Percentiles rank a stretch among this genome's conserved stretches.
Evolutionary conservation across 2,888 invertebrate genomes (phyloP).

Genomic region (Tenthredo distinguenda): DNA sequence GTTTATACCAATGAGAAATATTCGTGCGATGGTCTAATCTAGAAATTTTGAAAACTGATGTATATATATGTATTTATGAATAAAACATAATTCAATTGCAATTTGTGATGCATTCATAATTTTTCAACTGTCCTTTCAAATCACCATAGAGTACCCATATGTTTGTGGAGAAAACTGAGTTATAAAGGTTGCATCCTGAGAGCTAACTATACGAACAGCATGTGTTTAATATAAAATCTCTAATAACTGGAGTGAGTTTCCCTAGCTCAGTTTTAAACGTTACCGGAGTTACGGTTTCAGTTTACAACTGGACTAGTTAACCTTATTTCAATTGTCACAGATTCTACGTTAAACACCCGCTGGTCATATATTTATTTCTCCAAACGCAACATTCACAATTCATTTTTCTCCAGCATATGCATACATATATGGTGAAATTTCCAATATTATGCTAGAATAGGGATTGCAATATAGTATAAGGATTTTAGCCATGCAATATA

Average conservation of each 20-base stretch:
- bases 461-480: neutral
- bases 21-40: neutral
- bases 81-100: neutral
- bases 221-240: neutral
- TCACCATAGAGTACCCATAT: neutral
- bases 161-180: neutral
- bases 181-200: neutral
- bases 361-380: neutral
- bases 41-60: neutral
- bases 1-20: neutral
- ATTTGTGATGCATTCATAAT: neutral
- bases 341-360: neutral
- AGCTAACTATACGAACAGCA: neutral
- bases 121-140: neutral
- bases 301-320: neutral
- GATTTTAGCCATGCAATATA: neutral
- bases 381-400: neutral
- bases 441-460: neutral
- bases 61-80: neutral
- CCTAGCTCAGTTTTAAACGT: neutral
- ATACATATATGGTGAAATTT: neutral
- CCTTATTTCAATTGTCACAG: constrained; percentile 3
- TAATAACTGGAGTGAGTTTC: neutral
- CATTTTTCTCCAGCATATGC: neutral
- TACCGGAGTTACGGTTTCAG: neutral